A percentile compares a stretch with the other conserved stretches of the same genome.
phyloP scores from a whole-genome alignment of 2,888 invertebrate species.

The Megaustenia siamemsis region DNA sequence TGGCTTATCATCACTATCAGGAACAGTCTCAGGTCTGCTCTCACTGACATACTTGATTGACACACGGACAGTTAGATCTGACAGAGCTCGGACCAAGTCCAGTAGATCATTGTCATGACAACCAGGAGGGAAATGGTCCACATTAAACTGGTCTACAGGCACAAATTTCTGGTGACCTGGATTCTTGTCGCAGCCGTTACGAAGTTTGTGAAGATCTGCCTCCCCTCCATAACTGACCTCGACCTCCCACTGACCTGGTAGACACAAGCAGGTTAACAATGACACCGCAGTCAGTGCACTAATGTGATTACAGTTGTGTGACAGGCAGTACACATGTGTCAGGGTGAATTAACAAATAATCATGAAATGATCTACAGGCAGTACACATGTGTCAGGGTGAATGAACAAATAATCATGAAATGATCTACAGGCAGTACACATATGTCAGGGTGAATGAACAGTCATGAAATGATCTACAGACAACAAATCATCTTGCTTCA shows the following conservation, averaged over 20 bases:
- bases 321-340: too few species aligned
- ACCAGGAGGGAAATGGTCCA: not conserved
- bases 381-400: too few species aligned
- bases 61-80: not conserved
- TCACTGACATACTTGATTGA: not conserved
- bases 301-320: too few species aligned
- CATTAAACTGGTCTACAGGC: not conserved
- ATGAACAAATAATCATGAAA: too few species aligned
- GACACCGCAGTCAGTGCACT: too few species aligned
- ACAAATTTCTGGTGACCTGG: not conserved
- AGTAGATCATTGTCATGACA: not conserved
- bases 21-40: not conserved
- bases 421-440: too few species aligned
- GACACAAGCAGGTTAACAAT: too few species aligned
- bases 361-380: too few species aligned
- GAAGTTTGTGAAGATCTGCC: not conserved
- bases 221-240: conserved; percentile 24
- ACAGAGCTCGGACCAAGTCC: not conserved
- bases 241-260: not conserved
- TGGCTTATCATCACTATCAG: not conserved
- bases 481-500: too few species aligned
- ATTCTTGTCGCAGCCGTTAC: not conserved
- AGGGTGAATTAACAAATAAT: too few species aligned
- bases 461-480: too few species aligned
- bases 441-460: too few species aligned